Evolutionary conservation across 2,113 vertebrate genomes (phyloP), one percentile per base, ranked within the genome.

Genomic region (Mesoclemmys tuberculata): DNA sequence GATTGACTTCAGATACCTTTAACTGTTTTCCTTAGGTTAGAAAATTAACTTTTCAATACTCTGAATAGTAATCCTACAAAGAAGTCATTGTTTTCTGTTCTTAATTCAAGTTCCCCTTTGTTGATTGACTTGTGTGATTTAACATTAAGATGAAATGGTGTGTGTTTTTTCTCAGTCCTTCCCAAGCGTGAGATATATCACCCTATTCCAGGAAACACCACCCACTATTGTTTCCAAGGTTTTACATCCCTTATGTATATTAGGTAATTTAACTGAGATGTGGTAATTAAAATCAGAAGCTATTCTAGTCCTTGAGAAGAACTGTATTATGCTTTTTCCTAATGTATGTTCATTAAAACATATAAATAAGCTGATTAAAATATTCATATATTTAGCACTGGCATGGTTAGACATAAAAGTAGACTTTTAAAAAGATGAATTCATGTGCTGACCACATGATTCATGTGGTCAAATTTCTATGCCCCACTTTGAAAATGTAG

Each of bases 181-280:
- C 82, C 35, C 84, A 71, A 83, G 27, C 78, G 16, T 31, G 85
- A 94, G 68, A 71, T 31, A 5, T 56, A 91, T n/a, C 41, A 0
- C 77, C 56, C 81, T 89, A 1, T 92, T 96, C 92, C 95, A 94
- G 96, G 91, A 96, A 93, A 88, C 24, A 6, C 88, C 85, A 58
- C 93, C 92, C 84, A 35, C 77, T 93, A 61, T 92, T 89, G 85
- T 96, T 94, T 80, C 88, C 61, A 82, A 61, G 84, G 1, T n/a
- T 74, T 80, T 54, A 24, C 85, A 56, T 21, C 80, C 88, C 84
- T 24, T 46, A 2, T 24, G 80, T 48, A 16, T 35, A 0, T 94
- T 51, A 52, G 77, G 54, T 82, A 90, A 80, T 88, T 88, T 74
- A n/a, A 74, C 48, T 71, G 51, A 56, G 91, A 92, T 85, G 78